Percentiles rank a stretch among this genome's conserved stretches.
phyloP scores from a whole-genome alignment of 2,888 invertebrate genomes.

The Micropterix aruncella region DNA sequence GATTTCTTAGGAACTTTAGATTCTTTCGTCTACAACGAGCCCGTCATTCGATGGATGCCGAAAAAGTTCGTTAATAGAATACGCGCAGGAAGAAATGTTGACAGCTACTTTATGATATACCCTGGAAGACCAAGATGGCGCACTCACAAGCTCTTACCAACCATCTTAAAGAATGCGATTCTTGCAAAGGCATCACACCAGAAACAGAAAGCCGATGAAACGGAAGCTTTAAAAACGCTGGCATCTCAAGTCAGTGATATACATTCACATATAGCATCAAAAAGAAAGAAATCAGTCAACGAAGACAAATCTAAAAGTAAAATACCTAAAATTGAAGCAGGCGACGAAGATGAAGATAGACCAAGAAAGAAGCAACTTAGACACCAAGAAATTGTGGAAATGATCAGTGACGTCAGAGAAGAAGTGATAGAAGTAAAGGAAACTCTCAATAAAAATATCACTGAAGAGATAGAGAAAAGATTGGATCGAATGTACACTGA shows the following conservation, averaged over 20 bases:
- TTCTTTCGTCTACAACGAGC: slow-evolving; percentile 14
- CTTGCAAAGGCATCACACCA: slow-evolving; percentile 28
- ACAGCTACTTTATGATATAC: slow-evolving; percentile 20
- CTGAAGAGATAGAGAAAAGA: no score
- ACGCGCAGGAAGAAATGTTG: slow-evolving; percentile 25
- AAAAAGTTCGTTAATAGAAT: slow-evolving; percentile 14
- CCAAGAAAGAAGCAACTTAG: slow-evolving; percentile 14
- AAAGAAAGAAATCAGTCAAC: neutral
- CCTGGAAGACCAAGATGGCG: slow-evolving; percentile 29
- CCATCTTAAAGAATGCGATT: slow-evolving; percentile 25
- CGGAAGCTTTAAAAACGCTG: slow-evolving; percentile 21
- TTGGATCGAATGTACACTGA: slow-evolving; percentile 28
- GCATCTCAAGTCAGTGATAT: slow-evolving; percentile 25
- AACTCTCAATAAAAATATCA: slow-evolving; percentile 18
- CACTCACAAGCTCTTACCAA: slow-evolving; percentile 23
- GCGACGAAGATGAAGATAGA: slow-evolving; percentile 19
- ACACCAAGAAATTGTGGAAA: slow-evolving; percentile 22
- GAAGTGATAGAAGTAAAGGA: slow-evolving; percentile 20
- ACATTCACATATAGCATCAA: no score
- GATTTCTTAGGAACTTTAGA: slow-evolving; percentile 18
- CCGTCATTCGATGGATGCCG: slow-evolving; percentile 10
- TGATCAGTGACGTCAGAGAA: slow-evolving; percentile 23
- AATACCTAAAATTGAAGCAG: no score
- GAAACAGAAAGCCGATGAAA: slow-evolving; percentile 25
- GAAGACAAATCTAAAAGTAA: slow-evolving; percentile 8